Conservation (phyloP, 2,797 vertebrate species). For the Pyrocephalus nanus region DNA sequence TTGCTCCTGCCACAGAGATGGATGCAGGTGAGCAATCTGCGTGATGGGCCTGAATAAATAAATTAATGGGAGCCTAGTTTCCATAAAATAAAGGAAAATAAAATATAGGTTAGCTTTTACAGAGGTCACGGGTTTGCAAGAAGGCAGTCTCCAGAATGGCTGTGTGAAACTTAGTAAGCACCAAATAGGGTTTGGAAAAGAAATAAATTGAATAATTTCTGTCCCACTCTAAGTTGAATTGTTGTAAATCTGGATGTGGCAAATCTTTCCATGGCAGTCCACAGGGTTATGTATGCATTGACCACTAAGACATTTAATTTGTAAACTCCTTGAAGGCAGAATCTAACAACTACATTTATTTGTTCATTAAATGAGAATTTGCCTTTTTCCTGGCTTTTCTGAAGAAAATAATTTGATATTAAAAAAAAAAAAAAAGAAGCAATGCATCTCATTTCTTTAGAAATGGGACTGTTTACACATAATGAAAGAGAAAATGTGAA, state of each 20-base stretch:
- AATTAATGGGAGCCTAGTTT: neutral
- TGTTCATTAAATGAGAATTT: neutral
- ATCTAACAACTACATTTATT: neutral
- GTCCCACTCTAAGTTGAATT: neutral
- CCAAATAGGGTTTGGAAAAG: neutral
- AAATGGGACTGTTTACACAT: neutral
- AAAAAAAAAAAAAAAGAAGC: neutral
- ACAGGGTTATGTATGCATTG: neutral
- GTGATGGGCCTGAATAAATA: conserved; percentile 1
- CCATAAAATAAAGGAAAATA: conserved; percentile 19
- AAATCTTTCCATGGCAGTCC: neutral
- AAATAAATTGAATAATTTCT: neutral
- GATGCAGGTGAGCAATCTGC: conserved; percentile 27
- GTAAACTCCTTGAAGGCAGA: neutral
- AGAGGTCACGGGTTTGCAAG: neutral
- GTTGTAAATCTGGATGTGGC: neutral
- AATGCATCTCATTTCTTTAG: neutral
- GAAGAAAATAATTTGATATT: neutral
- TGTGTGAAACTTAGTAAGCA: neutral
- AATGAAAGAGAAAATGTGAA: neutral
- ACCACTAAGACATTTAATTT: neutral
- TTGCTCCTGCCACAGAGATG: conserved; percentile 36
- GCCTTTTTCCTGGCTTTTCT: neutral
- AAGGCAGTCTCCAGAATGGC: neutral
- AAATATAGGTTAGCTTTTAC: neutral